A percentile compares a stretch with the other conserved stretches of the same genome.
Conservation (phyloP, 2,888 invertebrate genomes). For the Cantharis rustica region DNA sequence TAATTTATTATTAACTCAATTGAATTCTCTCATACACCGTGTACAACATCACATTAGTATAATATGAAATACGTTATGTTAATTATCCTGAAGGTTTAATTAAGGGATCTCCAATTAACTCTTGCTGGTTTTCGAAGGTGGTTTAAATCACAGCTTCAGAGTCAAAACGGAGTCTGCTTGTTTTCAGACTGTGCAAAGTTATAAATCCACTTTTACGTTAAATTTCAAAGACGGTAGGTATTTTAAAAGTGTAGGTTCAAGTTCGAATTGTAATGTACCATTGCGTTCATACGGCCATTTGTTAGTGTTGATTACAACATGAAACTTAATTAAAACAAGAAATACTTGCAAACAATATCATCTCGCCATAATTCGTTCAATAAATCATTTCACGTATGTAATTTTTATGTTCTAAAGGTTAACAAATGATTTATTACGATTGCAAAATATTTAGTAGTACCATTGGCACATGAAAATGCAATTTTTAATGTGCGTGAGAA, state of each 20-base stretch:
- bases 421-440: background rate
- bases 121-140: too few species aligned
- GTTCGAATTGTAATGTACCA: background rate
- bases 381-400: background rate
- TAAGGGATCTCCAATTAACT: too few species aligned
- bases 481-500: background rate
- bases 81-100: too few species aligned
- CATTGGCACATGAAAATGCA: background rate
- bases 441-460: background rate
- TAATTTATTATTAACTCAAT: background rate
- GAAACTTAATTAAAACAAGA: background rate
- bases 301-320: background rate
- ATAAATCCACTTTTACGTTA: too few species aligned
- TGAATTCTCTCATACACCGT: background rate
- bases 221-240: too few species aligned
- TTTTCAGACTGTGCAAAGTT: too few species aligned
- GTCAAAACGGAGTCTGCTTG: too few species aligned
- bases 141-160: too few species aligned
- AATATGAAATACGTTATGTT: background rate
- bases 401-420: background rate
- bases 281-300: background rate
- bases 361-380: background rate
- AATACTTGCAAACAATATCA: background rate
- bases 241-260: background rate
- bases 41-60: background rate